A percentile compares a stretch with the other conserved stretches of the same genome.
phyloP scores from a whole-genome alignment of 2,888 invertebrate species.

The Malacosoma neustria region DNA sequence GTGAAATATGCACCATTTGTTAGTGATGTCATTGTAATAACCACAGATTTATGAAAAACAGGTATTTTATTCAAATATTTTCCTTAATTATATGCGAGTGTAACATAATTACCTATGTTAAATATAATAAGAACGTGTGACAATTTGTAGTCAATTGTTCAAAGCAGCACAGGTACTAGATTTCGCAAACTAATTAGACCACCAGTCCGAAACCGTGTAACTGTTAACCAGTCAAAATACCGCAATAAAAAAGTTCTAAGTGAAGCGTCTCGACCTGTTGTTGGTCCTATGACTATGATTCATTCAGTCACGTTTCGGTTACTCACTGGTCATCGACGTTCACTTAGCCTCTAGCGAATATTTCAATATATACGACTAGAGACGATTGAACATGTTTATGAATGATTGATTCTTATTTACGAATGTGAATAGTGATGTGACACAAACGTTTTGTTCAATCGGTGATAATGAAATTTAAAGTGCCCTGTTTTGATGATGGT shows the following conservation, averaged over 20 bases:
- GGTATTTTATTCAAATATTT: too few species aligned
- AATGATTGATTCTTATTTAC: conserved; percentile 4
- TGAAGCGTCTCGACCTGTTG: conserved; percentile 39
- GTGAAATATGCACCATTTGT: too few species aligned
- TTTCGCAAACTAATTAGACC: conserved; percentile 36
- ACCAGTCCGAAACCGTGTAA: conserved; percentile 29
- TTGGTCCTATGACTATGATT: conserved; percentile 58
- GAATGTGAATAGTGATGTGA: conserved; percentile 6
- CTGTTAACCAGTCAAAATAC: conserved; percentile 54
- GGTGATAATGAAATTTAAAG: conserved; percentile 38
- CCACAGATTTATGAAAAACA: too few species aligned
- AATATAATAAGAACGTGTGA: too few species aligned
- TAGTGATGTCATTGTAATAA: too few species aligned
- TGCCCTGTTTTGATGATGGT: conserved; percentile 24
- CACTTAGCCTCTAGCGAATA: conserved; percentile 47
- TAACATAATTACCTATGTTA: too few species aligned
- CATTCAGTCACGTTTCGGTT: conserved; percentile 48
- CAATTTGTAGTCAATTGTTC: not conserved
- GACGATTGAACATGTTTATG: conserved; percentile 10
- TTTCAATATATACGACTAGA: conserved; percentile 48
- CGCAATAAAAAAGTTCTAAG: conserved; percentile 57
- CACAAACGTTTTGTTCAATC: conserved; percentile 6
- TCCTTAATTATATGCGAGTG: too few species aligned
- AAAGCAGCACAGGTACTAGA: conserved; percentile 2
- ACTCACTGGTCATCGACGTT: conserved; percentile 29